Percentiles rank a stretch among this genome's conserved stretches.
Conservation (phyloP, 2,888 invertebrate species). For the Nymphalis c-album region DNA sequence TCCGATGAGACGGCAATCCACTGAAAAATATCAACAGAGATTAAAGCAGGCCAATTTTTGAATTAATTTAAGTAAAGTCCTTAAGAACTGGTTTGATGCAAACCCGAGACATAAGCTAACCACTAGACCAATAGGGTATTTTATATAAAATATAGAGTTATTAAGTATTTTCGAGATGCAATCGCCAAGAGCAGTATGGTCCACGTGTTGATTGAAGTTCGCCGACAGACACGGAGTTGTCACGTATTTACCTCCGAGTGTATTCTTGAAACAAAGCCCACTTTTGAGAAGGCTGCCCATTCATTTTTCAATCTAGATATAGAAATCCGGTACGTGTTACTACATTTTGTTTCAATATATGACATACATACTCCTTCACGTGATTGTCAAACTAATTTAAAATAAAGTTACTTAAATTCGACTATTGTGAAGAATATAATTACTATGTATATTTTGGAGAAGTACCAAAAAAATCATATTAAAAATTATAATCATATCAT, state of each 20-base stretch:
- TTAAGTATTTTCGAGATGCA: conserved; percentile 24
- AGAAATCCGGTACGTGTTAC: conserved; percentile 68
- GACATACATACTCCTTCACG: conserved; percentile 6
- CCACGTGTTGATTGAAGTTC: conserved; percentile 56
- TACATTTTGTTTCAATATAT: conserved; percentile 31
- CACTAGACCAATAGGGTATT: neutral
- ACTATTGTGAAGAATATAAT: too few species aligned
- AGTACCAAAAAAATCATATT: too few species aligned
- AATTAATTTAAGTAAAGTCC: too few species aligned
- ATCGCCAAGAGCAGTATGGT: conserved; percentile 29
- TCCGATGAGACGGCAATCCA: too few species aligned
- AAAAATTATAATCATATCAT: too few species aligned
- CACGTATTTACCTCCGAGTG: conserved; percentile 57
- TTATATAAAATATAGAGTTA: neutral
- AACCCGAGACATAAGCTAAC: too few species aligned
- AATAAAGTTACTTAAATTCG: too few species aligned
- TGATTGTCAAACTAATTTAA: too few species aligned
- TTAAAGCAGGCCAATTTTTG: too few species aligned
- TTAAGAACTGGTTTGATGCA: too few species aligned
- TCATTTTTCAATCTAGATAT: conserved; percentile 68
- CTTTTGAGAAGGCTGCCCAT: conserved; percentile 61
- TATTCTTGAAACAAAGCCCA: conserved; percentile 66
- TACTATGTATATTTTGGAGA: too few species aligned
- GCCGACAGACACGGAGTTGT: conserved; percentile 49
- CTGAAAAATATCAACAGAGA: too few species aligned